Percentiles rank a stretch among this genome's conserved stretches.
phyloP scores from a whole-genome alignment of 2,888 invertebrate species.

The Plebejus melissa region DNA sequence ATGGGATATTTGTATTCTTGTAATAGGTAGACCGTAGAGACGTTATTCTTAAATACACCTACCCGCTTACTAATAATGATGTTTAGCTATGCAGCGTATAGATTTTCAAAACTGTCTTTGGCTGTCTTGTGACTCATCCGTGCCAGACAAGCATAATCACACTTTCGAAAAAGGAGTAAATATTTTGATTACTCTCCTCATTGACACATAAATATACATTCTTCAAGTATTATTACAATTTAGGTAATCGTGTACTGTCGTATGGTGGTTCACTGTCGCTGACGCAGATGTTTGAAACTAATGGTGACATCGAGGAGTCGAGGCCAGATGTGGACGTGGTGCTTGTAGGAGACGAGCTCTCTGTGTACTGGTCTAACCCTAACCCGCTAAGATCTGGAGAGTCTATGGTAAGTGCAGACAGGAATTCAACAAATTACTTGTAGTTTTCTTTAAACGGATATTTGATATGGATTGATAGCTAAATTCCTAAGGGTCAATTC shows the following conservation, averaged over 20 bases:
- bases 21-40: too few relatives aligned
- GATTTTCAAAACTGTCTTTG: neutral
- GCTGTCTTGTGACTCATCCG: neutral
- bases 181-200: neutral
- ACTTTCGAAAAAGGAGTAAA: neutral
- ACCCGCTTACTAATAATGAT: neutral
- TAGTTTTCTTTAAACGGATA: too few relatives aligned
- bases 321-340: slow-evolving; percentile 89
- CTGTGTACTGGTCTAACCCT: slow-evolving; percentile 87
- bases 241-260: slow-evolving; percentile 87
- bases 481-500: too few relatives aligned
- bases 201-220: neutral
- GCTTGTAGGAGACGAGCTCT: slow-evolving; percentile 87
- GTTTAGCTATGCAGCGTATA: too few relatives aligned
- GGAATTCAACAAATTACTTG: neutral
- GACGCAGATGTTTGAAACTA: slow-evolving; percentile 84
- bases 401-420: slow-evolving; percentile 75
- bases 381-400: slow-evolving; percentile 74
- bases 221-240: neutral
- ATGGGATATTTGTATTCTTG: neutral
- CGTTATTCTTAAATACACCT: neutral
- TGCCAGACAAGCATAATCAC: neutral
- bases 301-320: slow-evolving; percentile 60
- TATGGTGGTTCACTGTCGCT: slow-evolving; percentile 91
- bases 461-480: too few relatives aligned